phyloP scores from a whole-genome alignment of 2,888 invertebrate species.

The Epinotia demarniana region DNA sequence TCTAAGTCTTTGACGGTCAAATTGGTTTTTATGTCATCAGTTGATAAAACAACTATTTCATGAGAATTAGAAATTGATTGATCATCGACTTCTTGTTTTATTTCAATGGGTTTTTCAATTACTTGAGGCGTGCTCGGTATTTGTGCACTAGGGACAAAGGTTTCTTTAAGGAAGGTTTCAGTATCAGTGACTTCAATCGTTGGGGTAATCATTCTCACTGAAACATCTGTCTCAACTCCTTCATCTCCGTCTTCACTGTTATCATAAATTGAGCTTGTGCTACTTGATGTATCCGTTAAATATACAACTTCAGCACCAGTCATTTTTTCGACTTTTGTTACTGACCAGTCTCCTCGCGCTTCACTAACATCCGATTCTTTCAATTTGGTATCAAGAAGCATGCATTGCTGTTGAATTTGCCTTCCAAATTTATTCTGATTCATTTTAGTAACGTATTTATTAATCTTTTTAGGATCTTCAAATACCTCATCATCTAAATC shows the following conservation, averaged over 20 bases:
- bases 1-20: constrained; percentile 73
- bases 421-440: constrained; percentile 68
- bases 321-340: constrained; percentile 79
- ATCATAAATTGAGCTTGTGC: constrained; percentile 85
- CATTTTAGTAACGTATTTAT: constrained; percentile 55
- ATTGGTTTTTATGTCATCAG: constrained; percentile 72
- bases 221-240: constrained; percentile 75
- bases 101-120: constrained; percentile 39
- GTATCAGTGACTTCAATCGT: constrained; percentile 81
- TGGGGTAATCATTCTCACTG: constrained; percentile 79
- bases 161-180: constrained; percentile 72
- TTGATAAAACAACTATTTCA: constrained; percentile 74
- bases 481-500: constrained; percentile 82
- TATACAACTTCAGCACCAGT: constrained; percentile 88
- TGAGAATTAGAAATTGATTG: constrained; percentile 51
- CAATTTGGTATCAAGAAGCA: constrained; percentile 86
- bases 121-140: not conserved
- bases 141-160: constrained; percentile 51
- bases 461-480: constrained; percentile 65
- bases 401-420: constrained; percentile 77
- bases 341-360: constrained; percentile 83
- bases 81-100: constrained; percentile 18
- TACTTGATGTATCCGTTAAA: constrained; percentile 87
- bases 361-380: constrained; percentile 84
- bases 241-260: constrained; percentile 77